Percentiles rank a stretch among this genome's conserved stretches.
Evolutionary conservation across 2,797 vertebrate species (phyloP).

Genomic region (Tenualosa ilisha): DNA sequence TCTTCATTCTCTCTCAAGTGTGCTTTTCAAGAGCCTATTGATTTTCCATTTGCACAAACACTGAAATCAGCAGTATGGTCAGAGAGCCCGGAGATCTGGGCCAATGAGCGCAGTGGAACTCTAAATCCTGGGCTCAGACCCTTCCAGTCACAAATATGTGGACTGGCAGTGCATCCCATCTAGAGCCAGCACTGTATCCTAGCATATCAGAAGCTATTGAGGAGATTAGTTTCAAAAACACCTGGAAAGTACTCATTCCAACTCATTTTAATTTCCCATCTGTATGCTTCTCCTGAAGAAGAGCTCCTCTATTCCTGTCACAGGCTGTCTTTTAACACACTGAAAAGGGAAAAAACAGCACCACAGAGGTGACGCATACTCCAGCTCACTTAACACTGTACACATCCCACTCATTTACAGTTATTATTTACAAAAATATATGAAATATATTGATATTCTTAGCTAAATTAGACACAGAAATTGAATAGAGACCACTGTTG

Average conservation of each 20-base stretch:
- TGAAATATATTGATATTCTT: not conserved
- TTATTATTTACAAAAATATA: not conserved
- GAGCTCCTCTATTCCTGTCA: not conserved
- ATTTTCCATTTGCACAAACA: not conserved
- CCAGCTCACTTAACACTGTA: not conserved
- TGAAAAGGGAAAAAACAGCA: not conserved
- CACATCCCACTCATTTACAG: not conserved
- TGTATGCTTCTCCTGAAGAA: not conserved
- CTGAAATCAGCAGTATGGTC: not conserved
- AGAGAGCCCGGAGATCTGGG: not conserved
- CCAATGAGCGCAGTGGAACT: not conserved
- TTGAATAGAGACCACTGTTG: not conserved
- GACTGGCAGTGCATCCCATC: not conserved
- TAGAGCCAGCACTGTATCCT: not conserved
- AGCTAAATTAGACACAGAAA: not conserved
- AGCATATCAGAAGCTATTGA: not conserved
- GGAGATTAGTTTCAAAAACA: constrained; percentile 8
- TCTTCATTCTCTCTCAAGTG: not conserved
- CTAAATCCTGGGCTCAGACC: not conserved
- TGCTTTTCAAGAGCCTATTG: not conserved
- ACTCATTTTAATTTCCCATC: not conserved
- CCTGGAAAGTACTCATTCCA: not conserved
- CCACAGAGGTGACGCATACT: not conserved
- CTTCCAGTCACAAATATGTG: not conserved
- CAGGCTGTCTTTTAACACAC: not conserved